A percentile compares a stretch with the other conserved stretches of the same genome.
Evolutionary conservation across 2,113 vertebrate species (phyloP).

Genomic region (Danionella cerebrum): DNA sequence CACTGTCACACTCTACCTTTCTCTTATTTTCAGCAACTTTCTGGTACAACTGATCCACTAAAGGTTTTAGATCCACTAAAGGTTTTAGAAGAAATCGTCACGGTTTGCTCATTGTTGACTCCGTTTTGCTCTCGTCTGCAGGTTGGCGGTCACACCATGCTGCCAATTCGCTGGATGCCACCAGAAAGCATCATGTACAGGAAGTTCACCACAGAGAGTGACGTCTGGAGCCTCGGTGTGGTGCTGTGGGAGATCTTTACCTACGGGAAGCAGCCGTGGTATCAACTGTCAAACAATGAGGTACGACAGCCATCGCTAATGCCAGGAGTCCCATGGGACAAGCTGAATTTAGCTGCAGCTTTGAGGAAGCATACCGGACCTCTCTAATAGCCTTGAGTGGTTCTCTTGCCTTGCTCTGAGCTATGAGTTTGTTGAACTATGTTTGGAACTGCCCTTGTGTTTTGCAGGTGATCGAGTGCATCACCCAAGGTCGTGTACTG

Average conservation of each 20-base stretch:
- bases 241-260: conserved; percentile 99
- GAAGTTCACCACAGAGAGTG: conserved; percentile 97
- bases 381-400: too few relatives aligned
- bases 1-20: too few relatives aligned
- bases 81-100: too few relatives aligned
- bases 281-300: conserved; percentile 98
- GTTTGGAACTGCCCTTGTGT: neutral
- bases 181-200: conserved; percentile 99
- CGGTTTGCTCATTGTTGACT: neutral
- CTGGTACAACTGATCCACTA: too few relatives aligned
- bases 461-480: conserved; percentile 92
- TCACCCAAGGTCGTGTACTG: conserved; percentile 95
- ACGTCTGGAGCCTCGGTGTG: conserved; percentile 97
- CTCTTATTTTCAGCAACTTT: too few relatives aligned
- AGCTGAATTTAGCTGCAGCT: too few relatives aligned
- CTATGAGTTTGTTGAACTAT: neutral
- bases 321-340: too few relatives aligned
- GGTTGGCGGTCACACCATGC: conserved; percentile 97
- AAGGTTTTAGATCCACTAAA: too few relatives aligned
- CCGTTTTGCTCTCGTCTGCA: conserved; percentile 52
- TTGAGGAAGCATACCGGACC: too few relatives aligned
- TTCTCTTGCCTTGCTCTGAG: too few relatives aligned
- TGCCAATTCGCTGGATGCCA: conserved; percentile 99
- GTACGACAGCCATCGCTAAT: conserved; percentile 47
- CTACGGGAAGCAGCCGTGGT: conserved; percentile 98